Percentiles rank a stretch among this genome's conserved stretches.
These are phyloP conservation scores for Clarias magur DNA, from an alignment of 2,113 vertebrate genomes.

Conservation along the genomic window DNA sequence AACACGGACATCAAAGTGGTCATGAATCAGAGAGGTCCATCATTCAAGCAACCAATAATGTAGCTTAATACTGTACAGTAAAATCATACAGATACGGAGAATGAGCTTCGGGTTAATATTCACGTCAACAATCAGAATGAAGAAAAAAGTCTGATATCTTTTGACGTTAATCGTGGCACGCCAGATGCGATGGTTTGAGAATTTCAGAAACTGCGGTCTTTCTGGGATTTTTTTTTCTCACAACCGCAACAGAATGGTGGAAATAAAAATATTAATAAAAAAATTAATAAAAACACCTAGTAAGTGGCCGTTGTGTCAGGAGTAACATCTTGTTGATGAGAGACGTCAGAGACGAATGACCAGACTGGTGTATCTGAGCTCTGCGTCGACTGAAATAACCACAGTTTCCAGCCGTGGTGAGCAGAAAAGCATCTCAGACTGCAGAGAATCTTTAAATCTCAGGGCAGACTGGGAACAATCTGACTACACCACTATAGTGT, in stretches of 20 bases:
- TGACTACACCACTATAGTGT: background rate
- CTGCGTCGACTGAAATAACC: background rate
- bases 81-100: background rate
- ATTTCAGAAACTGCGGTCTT: background rate
- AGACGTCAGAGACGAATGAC: background rate
- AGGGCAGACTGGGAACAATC: background rate
- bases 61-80: background rate
- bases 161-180: background rate
- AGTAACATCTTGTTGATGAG: background rate
- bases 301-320: background rate
- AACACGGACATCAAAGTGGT: too few species aligned
- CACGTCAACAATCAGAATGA: background rate
- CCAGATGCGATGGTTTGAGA: background rate
- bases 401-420: background rate
- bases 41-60: background rate
- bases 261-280: too few species aligned
- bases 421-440: background rate
- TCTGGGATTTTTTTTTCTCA: background rate
- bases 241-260: background rate
- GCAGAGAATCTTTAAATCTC: background rate
- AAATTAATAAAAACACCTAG: background rate
- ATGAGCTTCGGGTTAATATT: background rate
- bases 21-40: too few species aligned
- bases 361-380: background rate
- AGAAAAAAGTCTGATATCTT: background rate